These are phyloP conservation scores for Drosophila sp. DNA, from an alignment of 1,140 invertebrate genomes.

Conservation along the genomic window DNA sequence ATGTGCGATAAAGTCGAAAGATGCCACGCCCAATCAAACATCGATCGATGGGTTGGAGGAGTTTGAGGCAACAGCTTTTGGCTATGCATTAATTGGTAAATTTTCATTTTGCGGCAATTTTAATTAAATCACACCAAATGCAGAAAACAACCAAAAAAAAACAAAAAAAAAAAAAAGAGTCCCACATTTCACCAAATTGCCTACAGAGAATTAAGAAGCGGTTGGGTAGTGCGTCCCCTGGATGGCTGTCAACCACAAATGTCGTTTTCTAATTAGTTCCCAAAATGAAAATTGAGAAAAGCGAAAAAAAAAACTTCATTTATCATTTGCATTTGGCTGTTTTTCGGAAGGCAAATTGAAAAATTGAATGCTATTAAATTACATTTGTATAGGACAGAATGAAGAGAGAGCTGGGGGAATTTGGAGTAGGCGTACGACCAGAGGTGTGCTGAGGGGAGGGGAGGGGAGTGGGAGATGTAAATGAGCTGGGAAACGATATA, in stretches of 20 bases:
- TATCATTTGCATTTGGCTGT: conserved; percentile 69
- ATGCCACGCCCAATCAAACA: background rate
- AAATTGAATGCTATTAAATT: conserved; percentile 58
- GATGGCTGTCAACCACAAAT: conserved; percentile 59
- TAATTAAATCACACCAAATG: conserved; percentile 77
- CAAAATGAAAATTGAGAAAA: conserved; percentile 37
- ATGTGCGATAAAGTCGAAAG: background rate
- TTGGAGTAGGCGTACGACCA: background rate
- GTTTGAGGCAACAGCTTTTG: conserved; percentile 10
- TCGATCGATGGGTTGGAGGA: background rate
- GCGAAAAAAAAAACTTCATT: conserved; percentile 51
- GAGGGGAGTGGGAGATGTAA: background rate
- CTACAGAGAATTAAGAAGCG: background rate
- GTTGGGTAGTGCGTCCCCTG: background rate
- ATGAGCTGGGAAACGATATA: background rate
- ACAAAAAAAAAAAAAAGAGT: background rate
- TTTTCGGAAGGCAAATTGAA: conserved; percentile 7
- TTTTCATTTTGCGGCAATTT: conserved; percentile 66
- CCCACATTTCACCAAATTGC: too few species aligned
- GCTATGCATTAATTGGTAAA: conserved; percentile 63
- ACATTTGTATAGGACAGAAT: background rate
- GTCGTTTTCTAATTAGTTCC: conserved; percentile 70
- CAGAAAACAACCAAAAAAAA: conserved; percentile 30
- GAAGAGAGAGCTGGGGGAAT: background rate
- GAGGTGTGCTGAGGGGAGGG: background rate